These are phyloP conservation scores for Pseudomyrmex pallidus DNA, from an alignment of 1,140 invertebrate genomes.

Conservation along the genomic window DNA sequence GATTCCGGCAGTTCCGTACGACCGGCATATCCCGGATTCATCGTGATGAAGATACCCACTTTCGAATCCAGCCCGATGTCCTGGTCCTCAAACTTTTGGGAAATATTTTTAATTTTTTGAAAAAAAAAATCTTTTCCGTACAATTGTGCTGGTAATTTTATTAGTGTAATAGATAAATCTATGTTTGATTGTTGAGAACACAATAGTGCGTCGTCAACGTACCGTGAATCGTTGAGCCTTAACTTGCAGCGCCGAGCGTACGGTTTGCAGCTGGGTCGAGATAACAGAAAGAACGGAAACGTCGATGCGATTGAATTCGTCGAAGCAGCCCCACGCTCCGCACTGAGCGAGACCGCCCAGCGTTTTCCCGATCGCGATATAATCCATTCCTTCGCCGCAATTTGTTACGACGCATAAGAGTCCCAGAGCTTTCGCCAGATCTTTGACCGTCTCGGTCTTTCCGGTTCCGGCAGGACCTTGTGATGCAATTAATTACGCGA, in stretches of 20 bases:
- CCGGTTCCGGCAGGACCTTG: slow-evolving; percentile 92
- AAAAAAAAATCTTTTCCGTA: neutral
- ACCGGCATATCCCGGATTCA: slow-evolving; percentile 97
- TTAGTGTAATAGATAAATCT: neutral
- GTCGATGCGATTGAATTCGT: slow-evolving; percentile 96
- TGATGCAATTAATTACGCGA: neutral
- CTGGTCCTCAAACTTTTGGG: slow-evolving; percentile 91
- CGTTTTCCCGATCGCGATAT: slow-evolving; percentile 93
- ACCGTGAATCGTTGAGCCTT: slow-evolving; percentile 91
- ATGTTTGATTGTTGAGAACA: neutral
- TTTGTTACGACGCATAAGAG: slow-evolving; percentile 95
- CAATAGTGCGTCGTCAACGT: slow-evolving; percentile 63
- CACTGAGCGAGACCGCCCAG: slow-evolving; percentile 90
- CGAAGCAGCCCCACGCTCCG: slow-evolving; percentile 96
- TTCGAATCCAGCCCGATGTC: slow-evolving; percentile 93
- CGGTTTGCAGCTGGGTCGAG: slow-evolving; percentile 95
- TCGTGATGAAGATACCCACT: slow-evolving; percentile 96
- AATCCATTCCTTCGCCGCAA: slow-evolving; percentile 97
- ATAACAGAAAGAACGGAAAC: slow-evolving; percentile 96
- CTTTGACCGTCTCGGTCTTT: slow-evolving; percentile 96
- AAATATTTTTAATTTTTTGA: slow-evolving; percentile 10
- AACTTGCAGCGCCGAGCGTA: slow-evolving; percentile 92
- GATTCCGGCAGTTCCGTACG: slow-evolving; percentile 95
- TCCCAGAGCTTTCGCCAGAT: slow-evolving; percentile 95
- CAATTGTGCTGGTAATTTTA: too few species aligned